Evolutionary conservation across 2,888 invertebrate genomes (phyloP).

Genomic region (Holacanthella duospinosa): DNA sequence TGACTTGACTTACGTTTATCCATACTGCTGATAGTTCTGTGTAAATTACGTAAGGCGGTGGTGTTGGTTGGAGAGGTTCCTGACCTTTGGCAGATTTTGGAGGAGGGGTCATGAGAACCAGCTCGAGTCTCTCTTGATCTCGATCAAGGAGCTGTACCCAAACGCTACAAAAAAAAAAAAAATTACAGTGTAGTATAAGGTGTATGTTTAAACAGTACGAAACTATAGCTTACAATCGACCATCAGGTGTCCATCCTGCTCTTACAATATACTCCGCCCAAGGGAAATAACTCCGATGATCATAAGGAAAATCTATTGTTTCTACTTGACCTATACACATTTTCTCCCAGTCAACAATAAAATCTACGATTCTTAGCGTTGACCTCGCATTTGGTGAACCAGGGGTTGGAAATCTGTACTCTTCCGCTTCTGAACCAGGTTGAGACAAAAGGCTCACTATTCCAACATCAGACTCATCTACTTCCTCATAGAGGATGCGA

Average conservation of each 20-base stretch:
- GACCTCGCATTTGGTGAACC: conserved; percentile 86
- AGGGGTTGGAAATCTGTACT: conserved; percentile 65
- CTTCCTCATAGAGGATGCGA: conserved; percentile 48
- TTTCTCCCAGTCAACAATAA: conserved; percentile 55
- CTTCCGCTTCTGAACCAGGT: conserved; percentile 34
- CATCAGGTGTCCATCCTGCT: conserved; percentile 89
- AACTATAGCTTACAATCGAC: conserved; percentile 61
- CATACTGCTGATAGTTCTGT: conserved; percentile 66
- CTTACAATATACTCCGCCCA: conserved; percentile 93
- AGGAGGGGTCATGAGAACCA: conserved; percentile 51
- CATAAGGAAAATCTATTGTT: conserved; percentile 62
- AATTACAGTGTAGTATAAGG: background rate
- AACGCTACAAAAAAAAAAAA: conserved; percentile 49
- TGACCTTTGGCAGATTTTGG: conserved; percentile 1
- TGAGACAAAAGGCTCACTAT: conserved; percentile 56
- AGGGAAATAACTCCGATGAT: conserved; percentile 69
- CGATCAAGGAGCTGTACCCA: conserved; percentile 87
- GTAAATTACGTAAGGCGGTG: conserved; percentile 51
- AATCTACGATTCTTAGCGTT: conserved; percentile 54
- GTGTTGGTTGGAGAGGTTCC: conserved; percentile 22
- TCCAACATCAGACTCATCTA: conserved; percentile 66
- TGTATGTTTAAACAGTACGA: background rate
- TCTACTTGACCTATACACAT: conserved; percentile 65
- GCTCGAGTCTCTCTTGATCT: conserved; percentile 70
- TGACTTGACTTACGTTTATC: conserved; percentile 61